A percentile compares a stretch with the other conserved stretches of the same genome.
Evolutionary conservation across 2,113 vertebrate genomes (phyloP).

Genomic region (Tychaedon coryphoeus): DNA sequence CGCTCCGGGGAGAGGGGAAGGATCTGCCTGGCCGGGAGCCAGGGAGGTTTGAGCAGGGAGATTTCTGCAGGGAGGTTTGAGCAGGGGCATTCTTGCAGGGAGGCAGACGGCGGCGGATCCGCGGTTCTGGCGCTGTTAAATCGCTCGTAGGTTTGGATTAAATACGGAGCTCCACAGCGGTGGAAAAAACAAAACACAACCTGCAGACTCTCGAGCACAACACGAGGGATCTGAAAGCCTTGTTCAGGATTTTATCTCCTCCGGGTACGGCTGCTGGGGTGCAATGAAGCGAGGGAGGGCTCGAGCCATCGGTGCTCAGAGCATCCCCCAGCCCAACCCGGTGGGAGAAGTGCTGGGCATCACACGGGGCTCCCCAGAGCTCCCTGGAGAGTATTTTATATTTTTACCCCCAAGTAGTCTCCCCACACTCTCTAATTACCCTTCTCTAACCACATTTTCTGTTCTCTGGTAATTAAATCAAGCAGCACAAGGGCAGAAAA

Average conservation of each 20-base stretch:
- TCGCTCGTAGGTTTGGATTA: neutral
- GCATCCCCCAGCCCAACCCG: neutral
- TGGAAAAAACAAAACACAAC: neutral
- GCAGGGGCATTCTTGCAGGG: too few species aligned
- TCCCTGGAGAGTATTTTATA: neutral
- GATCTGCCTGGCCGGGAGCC: neutral
- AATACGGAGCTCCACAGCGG: neutral
- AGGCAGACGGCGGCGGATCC: neutral
- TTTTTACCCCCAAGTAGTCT: neutral
- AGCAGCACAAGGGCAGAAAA: neutral
- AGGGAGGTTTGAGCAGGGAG: too few species aligned
- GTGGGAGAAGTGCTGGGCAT: neutral
- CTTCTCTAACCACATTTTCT: neutral
- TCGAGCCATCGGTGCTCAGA: rapidly evolving
- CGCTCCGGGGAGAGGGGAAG: neutral
- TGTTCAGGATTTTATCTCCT: neutral
- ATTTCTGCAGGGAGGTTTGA: too few species aligned
- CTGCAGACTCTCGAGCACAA: neutral
- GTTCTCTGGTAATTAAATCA: conserved; percentile 43
- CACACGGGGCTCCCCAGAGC: neutral
- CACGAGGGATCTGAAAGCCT: neutral
- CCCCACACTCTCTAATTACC: neutral
- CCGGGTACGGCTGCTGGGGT: neutral
- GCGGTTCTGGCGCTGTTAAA: neutral
- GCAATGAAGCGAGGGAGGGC: neutral